These are phyloP conservation scores for Cossypha niveicapilla DNA, from an alignment of 2,797 vertebrate genomes.

Conservation along the genomic window DNA sequence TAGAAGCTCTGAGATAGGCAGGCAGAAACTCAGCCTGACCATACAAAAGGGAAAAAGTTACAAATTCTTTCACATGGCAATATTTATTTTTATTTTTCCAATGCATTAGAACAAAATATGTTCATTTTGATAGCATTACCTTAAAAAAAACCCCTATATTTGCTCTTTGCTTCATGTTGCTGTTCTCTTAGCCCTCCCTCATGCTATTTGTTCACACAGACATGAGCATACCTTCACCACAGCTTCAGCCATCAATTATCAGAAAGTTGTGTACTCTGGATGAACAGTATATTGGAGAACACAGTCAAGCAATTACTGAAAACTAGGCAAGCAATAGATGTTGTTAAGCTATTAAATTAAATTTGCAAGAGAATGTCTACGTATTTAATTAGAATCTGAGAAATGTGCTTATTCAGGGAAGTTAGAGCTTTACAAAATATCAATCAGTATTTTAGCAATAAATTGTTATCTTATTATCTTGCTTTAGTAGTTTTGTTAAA, in stretches of 20 bases:
- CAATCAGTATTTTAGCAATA: conserved; percentile 3
- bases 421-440: conserved; percentile 35
- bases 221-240: not conserved
- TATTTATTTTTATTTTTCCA: not conserved
- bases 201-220: fast-evolving
- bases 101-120: not conserved
- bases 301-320: not conserved
- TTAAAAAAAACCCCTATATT: not conserved
- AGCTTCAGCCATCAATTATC: not conserved
- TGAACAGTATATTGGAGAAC: not conserved
- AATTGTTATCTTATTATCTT: conserved; percentile 5
- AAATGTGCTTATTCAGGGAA: conserved; percentile 8
- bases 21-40: not conserved
- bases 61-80: not conserved
- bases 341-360: conserved; percentile 6
- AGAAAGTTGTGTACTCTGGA: not conserved
- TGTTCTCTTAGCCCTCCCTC: not conserved
- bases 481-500: not conserved
- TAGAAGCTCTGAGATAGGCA: not conserved
- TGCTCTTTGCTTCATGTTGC: not conserved
- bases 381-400: conserved; percentile 37
- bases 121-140: not conserved
- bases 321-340: not conserved
- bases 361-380: not conserved
- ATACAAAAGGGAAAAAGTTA: not conserved